Conservation (phyloP, 1,140 invertebrate genomes). For the Schlechtendalia chinensis region DNA sequence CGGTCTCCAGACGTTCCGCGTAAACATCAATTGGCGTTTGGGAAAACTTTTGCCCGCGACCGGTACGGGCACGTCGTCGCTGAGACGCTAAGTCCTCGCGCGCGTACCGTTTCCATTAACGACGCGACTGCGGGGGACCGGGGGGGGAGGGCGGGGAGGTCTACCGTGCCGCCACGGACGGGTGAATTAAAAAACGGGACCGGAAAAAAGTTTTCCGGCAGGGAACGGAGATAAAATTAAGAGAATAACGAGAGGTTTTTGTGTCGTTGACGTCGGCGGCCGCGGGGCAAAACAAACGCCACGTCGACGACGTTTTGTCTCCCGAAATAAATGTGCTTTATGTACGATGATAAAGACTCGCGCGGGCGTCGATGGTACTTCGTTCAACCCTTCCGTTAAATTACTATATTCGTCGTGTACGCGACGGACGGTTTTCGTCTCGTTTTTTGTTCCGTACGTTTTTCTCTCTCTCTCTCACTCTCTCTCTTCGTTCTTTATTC, state of each 20-base stretch:
- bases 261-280: not conserved
- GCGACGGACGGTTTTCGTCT: slow-evolving; percentile 31
- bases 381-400: slow-evolving; percentile 44
- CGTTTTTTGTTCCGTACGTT: not conserved
- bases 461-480: not conserved
- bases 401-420: slow-evolving; percentile 28
- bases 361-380: no score
- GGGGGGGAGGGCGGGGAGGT: not conserved
- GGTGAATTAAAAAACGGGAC: slow-evolving; percentile 35
- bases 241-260: not conserved
- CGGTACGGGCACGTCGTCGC: not conserved
- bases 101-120: slow-evolving; percentile 21
- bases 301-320: slow-evolving; percentile 11
- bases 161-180: not conserved
- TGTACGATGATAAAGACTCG: not conserved
- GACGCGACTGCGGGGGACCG: not conserved
- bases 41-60: not conserved
- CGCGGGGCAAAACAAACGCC: not conserved
- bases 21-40: no score
- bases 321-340: not conserved
- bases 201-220: slow-evolving; percentile 12
- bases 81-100: not conserved
- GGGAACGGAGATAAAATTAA: slow-evolving; percentile 10
- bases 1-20: no score
- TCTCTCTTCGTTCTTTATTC: no score